Conservation (phyloP, 2,888 invertebrate genomes). For the Cynaeus angustus region DNA sequence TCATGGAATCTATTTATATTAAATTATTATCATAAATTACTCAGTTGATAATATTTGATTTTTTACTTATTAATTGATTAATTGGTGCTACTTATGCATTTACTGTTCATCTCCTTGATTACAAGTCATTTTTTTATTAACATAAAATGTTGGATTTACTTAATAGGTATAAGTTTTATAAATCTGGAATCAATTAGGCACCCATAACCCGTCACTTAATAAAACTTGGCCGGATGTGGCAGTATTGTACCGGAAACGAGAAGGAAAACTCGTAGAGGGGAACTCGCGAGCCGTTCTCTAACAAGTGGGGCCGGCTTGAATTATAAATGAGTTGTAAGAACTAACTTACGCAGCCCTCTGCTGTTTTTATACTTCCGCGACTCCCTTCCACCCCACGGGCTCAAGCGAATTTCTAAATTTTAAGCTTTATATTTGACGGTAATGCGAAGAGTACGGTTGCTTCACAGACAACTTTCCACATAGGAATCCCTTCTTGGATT, state of each 20-base stretch:
- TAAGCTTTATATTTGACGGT: conserved; percentile 66
- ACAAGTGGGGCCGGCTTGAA: conserved; percentile 67
- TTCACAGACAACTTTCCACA: conserved; percentile 47
- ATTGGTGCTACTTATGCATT: too few species aligned
- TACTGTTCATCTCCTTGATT: too few species aligned
- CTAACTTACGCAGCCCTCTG: conserved; percentile 70
- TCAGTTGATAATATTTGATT: too few species aligned
- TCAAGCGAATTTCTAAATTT: conserved; percentile 67
- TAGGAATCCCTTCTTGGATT: conserved; percentile 57
- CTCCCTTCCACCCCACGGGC: conserved; percentile 57
- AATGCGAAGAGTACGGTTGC: conserved; percentile 55
- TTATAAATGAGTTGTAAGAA: conserved; percentile 72
- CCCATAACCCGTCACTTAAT: conserved; percentile 60
- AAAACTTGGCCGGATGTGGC: conserved; percentile 66
- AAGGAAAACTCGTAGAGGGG: conserved; percentile 60
- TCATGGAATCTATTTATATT: too few species aligned
- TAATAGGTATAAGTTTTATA: too few species aligned
- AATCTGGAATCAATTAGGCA: conserved; percentile 59
- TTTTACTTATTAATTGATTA: too few species aligned
- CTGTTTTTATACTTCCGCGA: conserved; percentile 68
- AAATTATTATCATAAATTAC: too few species aligned
- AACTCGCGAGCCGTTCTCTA: conserved; percentile 57
- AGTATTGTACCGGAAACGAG: conserved; percentile 67
- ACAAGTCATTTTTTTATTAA: too few species aligned
- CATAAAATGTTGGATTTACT: too few species aligned